Percentiles rank a stretch among this genome's conserved stretches.
Conservation (phyloP, 1,140 invertebrate genomes). For the Ctenoplectra terminalis region DNA sequence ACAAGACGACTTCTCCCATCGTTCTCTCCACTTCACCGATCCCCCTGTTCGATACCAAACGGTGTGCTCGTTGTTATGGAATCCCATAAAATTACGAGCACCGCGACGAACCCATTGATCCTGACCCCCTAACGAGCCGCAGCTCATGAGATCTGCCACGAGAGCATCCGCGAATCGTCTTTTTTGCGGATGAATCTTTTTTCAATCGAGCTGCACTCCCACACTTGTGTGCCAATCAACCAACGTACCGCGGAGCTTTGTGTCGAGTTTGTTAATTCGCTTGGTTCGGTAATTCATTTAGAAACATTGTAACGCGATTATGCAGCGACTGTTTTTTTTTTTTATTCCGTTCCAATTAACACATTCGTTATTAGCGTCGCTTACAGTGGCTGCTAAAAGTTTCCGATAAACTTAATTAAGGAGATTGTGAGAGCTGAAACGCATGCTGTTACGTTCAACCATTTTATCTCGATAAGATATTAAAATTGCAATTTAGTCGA, state of each 20-base stretch:
- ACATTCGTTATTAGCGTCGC: not conserved
- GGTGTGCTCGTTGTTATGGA: slow-evolving; percentile 69
- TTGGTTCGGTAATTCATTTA: not conserved
- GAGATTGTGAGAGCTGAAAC: too few species aligned
- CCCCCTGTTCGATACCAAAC: slow-evolving; percentile 65
- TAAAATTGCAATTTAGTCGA: not conserved
- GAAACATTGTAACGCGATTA: not conserved
- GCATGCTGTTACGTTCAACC: too few species aligned
- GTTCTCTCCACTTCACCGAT: slow-evolving; percentile 67
- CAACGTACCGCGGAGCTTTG: not conserved
- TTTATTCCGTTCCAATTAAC: slow-evolving; percentile 2
- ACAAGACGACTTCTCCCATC: slow-evolving; percentile 73
- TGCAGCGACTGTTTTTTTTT: not conserved
- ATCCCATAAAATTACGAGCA: slow-evolving; percentile 76
- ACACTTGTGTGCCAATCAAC: not conserved
- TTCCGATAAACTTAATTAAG: not conserved
- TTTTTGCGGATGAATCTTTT: slow-evolving; percentile 60
- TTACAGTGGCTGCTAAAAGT: not conserved
- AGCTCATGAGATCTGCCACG: slow-evolving; percentile 30
- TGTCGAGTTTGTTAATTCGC: not conserved
- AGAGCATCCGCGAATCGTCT: slow-evolving; percentile 66
- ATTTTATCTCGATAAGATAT: too few species aligned
- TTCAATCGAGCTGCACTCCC: not conserved
- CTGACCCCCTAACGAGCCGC: slow-evolving; percentile 70
- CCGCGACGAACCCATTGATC: slow-evolving; percentile 74